These are phyloP conservation scores for Drosophila leonis DNA, from an alignment of 2,888 invertebrate genomes.

Conservation along the genomic window DNA sequence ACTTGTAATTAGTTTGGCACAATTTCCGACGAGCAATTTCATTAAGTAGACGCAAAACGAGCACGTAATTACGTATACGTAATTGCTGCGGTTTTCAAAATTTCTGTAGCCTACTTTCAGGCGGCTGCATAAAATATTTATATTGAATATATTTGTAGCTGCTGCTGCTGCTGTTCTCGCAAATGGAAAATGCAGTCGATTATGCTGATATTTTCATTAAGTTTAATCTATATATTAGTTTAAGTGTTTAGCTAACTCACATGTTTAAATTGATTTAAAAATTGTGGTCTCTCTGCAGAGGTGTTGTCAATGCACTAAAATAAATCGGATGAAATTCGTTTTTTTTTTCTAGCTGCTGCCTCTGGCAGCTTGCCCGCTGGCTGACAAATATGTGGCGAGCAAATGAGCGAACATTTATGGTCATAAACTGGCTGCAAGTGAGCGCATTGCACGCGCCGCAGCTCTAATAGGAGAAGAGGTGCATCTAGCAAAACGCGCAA, in stretches of 20 bases:
- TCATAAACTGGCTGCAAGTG: slow-evolving; percentile 47
- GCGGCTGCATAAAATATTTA: slow-evolving; percentile 16
- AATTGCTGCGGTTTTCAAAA: slow-evolving; percentile 8
- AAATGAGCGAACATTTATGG: slow-evolving; percentile 45
- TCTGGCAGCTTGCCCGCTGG: slow-evolving; percentile 61
- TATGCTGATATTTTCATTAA: not conserved
- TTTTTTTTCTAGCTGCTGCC: slow-evolving; percentile 19
- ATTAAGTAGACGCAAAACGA: slow-evolving; percentile 17
- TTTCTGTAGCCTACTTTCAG: slow-evolving; percentile 42
- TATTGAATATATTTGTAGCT: not conserved
- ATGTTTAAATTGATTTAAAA: slow-evolving; percentile 42
- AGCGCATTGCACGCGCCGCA: slow-evolving; percentile 13
- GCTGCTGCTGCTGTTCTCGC: not conserved
- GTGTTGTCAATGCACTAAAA: slow-evolving; percentile 35
- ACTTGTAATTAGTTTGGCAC: slow-evolving; percentile 53
- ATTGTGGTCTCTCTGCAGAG: slow-evolving; percentile 38
- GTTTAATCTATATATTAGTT: not conserved
- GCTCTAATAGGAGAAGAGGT: slow-evolving; percentile 6
- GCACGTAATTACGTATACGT: slow-evolving; percentile 26
- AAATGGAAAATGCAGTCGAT: not conserved
- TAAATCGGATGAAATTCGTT: slow-evolving; percentile 24
- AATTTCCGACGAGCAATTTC: slow-evolving; percentile 30
- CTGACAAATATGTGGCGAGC: slow-evolving; percentile 66
- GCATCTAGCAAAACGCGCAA: slow-evolving; percentile 1
- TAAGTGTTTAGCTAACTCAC: slow-evolving; percentile 29